Evolutionary conservation across 2,888 invertebrate genomes (phyloP).

Genomic region (Lamproptera curius): DNA sequence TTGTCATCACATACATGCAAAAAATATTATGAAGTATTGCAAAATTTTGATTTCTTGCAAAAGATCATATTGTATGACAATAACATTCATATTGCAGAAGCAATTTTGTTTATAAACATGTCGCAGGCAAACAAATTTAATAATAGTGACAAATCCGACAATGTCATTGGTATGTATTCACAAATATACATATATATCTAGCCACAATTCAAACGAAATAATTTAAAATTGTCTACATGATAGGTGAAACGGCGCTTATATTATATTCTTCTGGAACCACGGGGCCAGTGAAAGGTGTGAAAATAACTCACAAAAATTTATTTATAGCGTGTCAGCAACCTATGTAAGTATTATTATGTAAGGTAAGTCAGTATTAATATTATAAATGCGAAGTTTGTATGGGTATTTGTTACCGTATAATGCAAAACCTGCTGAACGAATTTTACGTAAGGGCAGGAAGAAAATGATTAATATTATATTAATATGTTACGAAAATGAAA

Average conservation of each 20-base stretch:
- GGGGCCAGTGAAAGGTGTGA: slow-evolving; percentile 54
- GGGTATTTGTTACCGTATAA: too few relatives aligned
- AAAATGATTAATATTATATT: neutral
- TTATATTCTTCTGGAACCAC: slow-evolving; percentile 62
- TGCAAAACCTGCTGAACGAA: too few relatives aligned
- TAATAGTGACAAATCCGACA: too few relatives aligned
- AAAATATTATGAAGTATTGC: slow-evolving; percentile 35
- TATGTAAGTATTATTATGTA: slow-evolving; percentile 49
- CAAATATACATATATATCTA: neutral
- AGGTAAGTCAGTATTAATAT: too few relatives aligned
- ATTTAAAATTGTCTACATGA: neutral
- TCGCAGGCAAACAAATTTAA: slow-evolving; percentile 30
- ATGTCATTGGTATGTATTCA: too few relatives aligned
- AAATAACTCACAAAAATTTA: slow-evolving; percentile 51
- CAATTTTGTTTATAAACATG: too few relatives aligned
- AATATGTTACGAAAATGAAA: neutral
- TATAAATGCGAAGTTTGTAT: too few relatives aligned
- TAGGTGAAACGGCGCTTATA: slow-evolving; percentile 32
- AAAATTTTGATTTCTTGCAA: slow-evolving; percentile 29
- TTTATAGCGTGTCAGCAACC: slow-evolving; percentile 40
- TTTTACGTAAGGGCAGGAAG: too few relatives aligned
- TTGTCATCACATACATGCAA: slow-evolving; percentile 43
- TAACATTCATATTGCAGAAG: too few relatives aligned
- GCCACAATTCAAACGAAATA: neutral
- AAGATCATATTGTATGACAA: slow-evolving; percentile 36